Evolutionary conservation across 2,113 vertebrate species (phyloP), one percentile per base, ranked within the genome.

Genomic region (Talpa occidentalis): DNA sequence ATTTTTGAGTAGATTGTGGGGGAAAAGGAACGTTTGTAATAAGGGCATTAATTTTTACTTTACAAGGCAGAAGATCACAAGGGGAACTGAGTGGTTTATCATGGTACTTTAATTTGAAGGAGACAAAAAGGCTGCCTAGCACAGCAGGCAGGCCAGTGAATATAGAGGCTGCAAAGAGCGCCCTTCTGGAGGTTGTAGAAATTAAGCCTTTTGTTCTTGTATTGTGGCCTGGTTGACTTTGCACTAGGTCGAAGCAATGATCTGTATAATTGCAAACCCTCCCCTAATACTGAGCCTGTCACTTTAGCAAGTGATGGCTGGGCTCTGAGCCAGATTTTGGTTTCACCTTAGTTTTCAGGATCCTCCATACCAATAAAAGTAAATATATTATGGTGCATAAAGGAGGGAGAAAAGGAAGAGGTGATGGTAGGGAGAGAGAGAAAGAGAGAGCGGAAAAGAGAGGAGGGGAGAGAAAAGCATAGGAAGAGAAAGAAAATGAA

Each of bases 201-300:
- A 96, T 92, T 80, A 97, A 97, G 79, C 30, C 32, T 66, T 97
- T 60, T 85, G 72, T 95, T 96, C 94, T 89, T 92, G 73, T 72
- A 73, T 87, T 78, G 28, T 83, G 79, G 54, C n/a, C 95, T 96
- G 91, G 91, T 93, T 98, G 97, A 98, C 98, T 97, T 96, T 95
- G 94, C 76, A 96, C 80, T 85, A 93, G 94, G 94, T 97, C 82
- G 19, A 97, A 91, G 89, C 96, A 97, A 96, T 95, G 93, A 95
- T 93, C 89, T 95, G 94, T 96, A 88, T 96, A 96, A 97, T 96
- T 95, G 91, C 77, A 87, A 97, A 78, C 76, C 88, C 86, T 96
- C 81, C 94, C 37, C 60, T 85, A 69, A 69, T 86, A 64, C 72
- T 52, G 77, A 91, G 70, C 66, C 73, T 91, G 94, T 88, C 70